Evolutionary conservation across 2,797 vertebrate species (phyloP), one percentile per base, ranked within the genome.

Genomic region (Allobates femoralis): DNA sequence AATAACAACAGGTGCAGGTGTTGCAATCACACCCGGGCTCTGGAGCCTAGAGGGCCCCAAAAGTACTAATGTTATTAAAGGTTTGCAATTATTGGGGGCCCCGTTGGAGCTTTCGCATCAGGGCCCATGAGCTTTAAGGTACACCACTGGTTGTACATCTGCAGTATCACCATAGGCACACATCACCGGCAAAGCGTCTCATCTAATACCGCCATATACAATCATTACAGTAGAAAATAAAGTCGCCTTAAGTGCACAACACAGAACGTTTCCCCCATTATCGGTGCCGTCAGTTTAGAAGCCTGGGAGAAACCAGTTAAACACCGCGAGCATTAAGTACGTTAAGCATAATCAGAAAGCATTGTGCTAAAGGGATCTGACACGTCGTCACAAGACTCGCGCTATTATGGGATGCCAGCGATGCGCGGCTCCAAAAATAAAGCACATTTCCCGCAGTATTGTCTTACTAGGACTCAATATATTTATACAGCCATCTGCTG

Each of bases 381-480:
- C 26, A 14, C n/a, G n/a, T 26, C 5, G 78, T 86, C 78, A 81
- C 26, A 37, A 74, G 78, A 34, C 55, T 50, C 16, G 16, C 56
- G 3, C 85, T 80, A 86, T 86, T 74, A 75, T 26, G 26, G 78
- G 74, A 66, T 16, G 66, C 53, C 58, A 32, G 60, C 19, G 15
- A 60, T 8, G 30, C 85, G 55, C 11, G 5, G n/a, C 66, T 51
- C 78, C 78, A 71, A 81, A 86, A 81, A 81, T 81, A 86, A 81
- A 37, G 56, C 69, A 19, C 0, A 64, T 74, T 75, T 73, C 75
- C 81, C 32, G 26, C 41, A n/a, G 78, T 84, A 84, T 84, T 84
- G 75, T 77, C 62, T 84, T 84, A 76, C 83, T 50, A 32, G n/a
- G 73, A 41, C 71, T 32, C 21, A 26, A 84, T 58, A 50, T 82